These are phyloP conservation scores for Phataginus tricuspis DNA, from an alignment of 2,797 vertebrate genomes.

Conservation along the genomic window DNA sequence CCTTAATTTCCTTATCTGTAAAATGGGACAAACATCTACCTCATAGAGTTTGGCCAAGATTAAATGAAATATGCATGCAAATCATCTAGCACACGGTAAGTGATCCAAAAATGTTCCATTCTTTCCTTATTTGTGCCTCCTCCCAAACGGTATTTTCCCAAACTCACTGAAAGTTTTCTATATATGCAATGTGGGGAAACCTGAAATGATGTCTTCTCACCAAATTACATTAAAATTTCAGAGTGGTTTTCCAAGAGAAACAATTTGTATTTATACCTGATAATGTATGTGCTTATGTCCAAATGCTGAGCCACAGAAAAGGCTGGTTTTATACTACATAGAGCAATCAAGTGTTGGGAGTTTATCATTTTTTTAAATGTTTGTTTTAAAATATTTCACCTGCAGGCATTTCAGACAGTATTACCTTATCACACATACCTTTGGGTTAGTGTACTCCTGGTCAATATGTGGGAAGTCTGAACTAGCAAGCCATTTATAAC, in stretches of 20 bases:
- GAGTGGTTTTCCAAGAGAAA: not conserved
- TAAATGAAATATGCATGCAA: not conserved
- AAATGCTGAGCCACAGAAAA: not conserved
- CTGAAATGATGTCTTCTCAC: not conserved
- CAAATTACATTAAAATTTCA: conserved; percentile 19
- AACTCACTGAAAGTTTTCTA: not conserved
- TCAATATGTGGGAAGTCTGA: not conserved
- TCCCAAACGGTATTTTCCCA: not conserved
- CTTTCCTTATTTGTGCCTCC: not conserved
- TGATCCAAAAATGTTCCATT: not conserved
- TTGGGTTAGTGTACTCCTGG: not conserved
- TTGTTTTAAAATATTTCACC: conserved; percentile 43
- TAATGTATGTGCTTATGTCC: not conserved
- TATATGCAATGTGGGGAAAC: not conserved
- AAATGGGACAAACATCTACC: not conserved
- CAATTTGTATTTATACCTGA: conserved; percentile 28
- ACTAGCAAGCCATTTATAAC: not conserved
- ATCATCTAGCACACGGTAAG: not conserved
- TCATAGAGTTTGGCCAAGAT: not conserved
- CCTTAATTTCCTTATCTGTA: not conserved
- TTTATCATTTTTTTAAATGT: not conserved
- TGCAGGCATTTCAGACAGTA: not conserved
- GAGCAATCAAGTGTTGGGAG: not conserved
- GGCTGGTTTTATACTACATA: not conserved
- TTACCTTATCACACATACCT: not conserved